A percentile compares a stretch with the other conserved stretches of the same genome.
Evolutionary conservation across 1,140 invertebrate genomes (phyloP).

Genomic region (Micrasema minimum): DNA sequence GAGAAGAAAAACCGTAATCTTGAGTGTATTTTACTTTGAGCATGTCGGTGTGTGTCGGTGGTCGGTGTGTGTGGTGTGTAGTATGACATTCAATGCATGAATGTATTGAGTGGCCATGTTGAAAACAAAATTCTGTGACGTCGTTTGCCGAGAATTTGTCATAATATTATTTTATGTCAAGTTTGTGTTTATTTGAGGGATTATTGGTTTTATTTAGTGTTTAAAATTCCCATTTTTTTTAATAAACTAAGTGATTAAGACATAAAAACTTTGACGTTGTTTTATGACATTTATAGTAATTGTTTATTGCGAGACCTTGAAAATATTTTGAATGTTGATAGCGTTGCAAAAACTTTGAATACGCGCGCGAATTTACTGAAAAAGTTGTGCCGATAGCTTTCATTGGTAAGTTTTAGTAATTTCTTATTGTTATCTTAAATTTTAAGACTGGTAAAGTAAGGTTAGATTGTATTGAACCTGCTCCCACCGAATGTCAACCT

Average conservation of each 20-base stretch:
- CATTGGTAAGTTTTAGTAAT: constrained; percentile 37
- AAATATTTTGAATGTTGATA: constrained; percentile 41
- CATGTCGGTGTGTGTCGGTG: too few relatives aligned
- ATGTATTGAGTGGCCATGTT: constrained; percentile 49
- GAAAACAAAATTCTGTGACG: constrained; percentile 47
- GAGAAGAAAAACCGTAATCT: too few relatives aligned
- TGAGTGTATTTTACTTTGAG: too few relatives aligned
- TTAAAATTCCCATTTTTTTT: constrained; percentile 6
- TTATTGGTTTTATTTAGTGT: constrained; percentile 12
- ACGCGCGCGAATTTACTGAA: constrained; percentile 14
- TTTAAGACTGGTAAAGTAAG: constrained; percentile 34
- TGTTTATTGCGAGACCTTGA: constrained; percentile 48
- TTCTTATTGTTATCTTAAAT: neutral
- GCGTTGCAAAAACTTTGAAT: constrained; percentile 26
- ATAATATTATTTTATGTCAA: constrained; percentile 37
- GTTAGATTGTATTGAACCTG: constrained; percentile 40
- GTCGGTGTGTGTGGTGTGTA: too few relatives aligned
- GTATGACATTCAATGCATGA: constrained; percentile 37
- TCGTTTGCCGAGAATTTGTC: constrained; percentile 43
- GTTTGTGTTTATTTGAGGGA: constrained; percentile 33
- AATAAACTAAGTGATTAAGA: constrained; percentile 6
- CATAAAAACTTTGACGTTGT: constrained; percentile 24
- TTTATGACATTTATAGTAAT: constrained; percentile 37
- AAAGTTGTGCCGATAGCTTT: constrained; percentile 22
- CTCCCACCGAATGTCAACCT: constrained; percentile 37